phyloP scores from a whole-genome alignment of 2,113 vertebrate genomes.

The Microtus ochrogaster region DNA sequence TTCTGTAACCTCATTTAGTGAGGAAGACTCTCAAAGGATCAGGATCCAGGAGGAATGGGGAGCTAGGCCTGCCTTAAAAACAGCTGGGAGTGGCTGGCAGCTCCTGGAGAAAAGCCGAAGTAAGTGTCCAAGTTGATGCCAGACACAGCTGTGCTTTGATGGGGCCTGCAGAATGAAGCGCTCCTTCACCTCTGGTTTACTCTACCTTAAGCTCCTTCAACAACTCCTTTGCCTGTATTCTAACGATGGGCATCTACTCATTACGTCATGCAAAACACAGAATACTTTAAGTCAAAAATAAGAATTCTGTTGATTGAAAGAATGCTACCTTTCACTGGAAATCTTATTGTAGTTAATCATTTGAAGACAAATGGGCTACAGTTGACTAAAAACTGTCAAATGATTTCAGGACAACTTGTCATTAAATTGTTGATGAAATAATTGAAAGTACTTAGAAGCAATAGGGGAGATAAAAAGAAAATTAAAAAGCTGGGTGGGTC shows the following conservation, averaged over 20 bases:
- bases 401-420: constrained; percentile 15
- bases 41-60: neutral
- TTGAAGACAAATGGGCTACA: neutral
- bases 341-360: constrained; percentile 23
- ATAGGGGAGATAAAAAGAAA: neutral
- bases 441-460: neutral
- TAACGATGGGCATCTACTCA: neutral
- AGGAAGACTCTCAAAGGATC: neutral
- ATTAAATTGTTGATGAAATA: constrained; percentile 26
- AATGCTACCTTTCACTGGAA: constrained; percentile 29
- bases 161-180: too few species aligned
- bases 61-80: neutral
- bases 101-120: constrained; percentile 75
- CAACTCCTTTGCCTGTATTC: neutral
- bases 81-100: constrained; percentile 69
- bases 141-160: neutral
- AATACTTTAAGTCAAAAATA: constrained; percentile 11
- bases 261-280: neutral
- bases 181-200: neutral
- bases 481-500: neutral
- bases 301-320: neutral
- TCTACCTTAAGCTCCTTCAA: neutral
- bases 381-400: neutral
- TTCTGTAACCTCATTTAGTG: neutral
- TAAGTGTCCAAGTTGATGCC: constrained; percentile 49